Evolutionary conservation across 2,113 vertebrate genomes (phyloP).

Genomic region (Phalacrocorax carbo): DNA sequence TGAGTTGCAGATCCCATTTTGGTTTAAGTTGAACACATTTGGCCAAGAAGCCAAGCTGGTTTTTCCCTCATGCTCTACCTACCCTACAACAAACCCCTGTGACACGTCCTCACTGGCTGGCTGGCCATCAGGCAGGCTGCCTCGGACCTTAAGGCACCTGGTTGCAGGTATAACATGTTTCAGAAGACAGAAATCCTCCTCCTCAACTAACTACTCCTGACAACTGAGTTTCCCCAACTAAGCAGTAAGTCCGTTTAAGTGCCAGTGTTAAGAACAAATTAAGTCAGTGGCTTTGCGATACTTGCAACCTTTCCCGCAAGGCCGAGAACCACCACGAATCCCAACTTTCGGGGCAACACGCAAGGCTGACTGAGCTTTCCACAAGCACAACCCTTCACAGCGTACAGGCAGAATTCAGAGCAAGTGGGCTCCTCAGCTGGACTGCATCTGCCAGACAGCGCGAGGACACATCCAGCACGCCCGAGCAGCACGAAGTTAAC

Average conservation of each 20-base stretch:
- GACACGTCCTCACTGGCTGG: not conserved
- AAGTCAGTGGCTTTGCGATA: not conserved
- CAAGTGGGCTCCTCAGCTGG: not conserved
- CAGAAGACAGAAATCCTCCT: not conserved
- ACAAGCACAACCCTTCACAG: not conserved
- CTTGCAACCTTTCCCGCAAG: not conserved
- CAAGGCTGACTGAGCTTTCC: not conserved
- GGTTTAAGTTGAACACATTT: not conserved
- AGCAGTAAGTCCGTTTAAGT: not conserved
- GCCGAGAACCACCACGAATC: not conserved
- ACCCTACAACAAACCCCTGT: not conserved
- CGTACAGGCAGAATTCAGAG: not conserved
- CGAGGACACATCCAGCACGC: accelerated
- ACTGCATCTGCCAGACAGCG: no score
- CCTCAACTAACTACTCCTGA: not conserved
- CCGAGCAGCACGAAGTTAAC: not conserved
- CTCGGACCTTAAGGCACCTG: not conserved
- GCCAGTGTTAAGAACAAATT: not conserved
- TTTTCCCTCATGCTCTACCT: not conserved
- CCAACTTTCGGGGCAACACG: not conserved
- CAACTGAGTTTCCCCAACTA: not conserved
- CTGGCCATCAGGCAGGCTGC: not conserved
- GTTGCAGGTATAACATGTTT: not conserved
- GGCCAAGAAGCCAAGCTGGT: not conserved
- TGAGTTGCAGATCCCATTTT: not conserved